phyloP scores from a whole-genome alignment of 2,888 invertebrate species.

The Abrostola tripartita region DNA sequence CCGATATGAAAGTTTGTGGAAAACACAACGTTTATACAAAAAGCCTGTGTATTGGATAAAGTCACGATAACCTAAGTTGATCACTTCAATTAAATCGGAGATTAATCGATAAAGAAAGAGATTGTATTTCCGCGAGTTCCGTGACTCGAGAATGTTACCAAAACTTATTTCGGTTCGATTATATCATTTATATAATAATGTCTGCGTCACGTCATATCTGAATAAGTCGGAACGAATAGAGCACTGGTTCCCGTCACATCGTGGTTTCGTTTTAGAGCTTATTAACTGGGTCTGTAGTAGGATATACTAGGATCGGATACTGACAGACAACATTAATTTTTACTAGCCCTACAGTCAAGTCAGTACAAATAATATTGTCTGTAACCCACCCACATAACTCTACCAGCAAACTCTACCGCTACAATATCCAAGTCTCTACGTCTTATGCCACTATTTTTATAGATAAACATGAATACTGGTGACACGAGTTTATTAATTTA shows the following conservation, averaged over 20 bases:
- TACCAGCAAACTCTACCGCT: too few species aligned
- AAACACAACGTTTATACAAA: constrained; percentile 9
- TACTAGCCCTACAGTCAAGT: too few species aligned
- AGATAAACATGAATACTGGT: too few species aligned
- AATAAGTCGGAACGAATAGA: constrained; percentile 10
- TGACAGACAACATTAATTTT: too few species aligned
- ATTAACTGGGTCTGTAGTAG: too few species aligned
- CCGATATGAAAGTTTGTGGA: constrained; percentile 34
- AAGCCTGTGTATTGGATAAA: constrained; percentile 23
- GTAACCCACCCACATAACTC: too few species aligned
- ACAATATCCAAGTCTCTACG: too few species aligned
- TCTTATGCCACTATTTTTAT: too few species aligned
- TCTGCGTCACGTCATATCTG: constrained; percentile 30
- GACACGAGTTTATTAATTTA: too few species aligned
- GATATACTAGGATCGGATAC: too few species aligned
- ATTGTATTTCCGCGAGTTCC: constrained; percentile 57
- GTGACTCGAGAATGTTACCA: constrained; percentile 46
- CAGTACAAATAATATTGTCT: too few species aligned
- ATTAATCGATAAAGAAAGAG: constrained; percentile 53
- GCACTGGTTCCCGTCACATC: constrained; percentile 27
- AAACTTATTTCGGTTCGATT: constrained; percentile 34
- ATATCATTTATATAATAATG: constrained; percentile 50
- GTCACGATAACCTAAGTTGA: constrained; percentile 58
- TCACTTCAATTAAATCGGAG: constrained; percentile 57
- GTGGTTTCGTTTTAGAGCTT: too few species aligned